Evolutionary conservation across 2,888 invertebrate species (phyloP).

Genomic region (Agonopterix subpropinquella): DNA sequence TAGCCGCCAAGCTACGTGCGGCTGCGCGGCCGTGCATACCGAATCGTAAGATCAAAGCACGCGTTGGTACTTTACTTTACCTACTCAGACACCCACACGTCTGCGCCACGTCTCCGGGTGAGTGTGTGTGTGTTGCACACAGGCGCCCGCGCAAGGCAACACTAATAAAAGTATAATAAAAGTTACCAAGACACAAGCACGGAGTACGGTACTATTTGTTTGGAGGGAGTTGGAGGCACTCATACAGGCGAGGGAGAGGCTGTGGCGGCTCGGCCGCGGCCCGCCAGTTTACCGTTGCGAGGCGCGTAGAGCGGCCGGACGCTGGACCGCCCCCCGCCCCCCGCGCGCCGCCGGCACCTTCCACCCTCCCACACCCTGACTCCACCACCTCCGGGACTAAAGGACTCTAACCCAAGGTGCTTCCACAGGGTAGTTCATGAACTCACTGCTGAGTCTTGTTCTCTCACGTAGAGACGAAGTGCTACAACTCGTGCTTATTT

Average conservation of each 20-base stretch:
- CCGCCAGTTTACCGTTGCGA: conserved; percentile 75
- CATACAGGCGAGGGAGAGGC: conserved; percentile 69
- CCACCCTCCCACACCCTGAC: conserved; percentile 21
- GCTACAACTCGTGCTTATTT: conserved; percentile 62
- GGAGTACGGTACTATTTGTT: conserved; percentile 73
- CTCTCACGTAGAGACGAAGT: conserved; percentile 56
- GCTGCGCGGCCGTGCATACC: conserved; percentile 71
- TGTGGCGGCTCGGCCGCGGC: conserved; percentile 59
- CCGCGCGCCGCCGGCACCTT: conserved; percentile 31
- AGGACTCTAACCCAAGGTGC: conserved; percentile 37
- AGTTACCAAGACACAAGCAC: conserved; percentile 69
- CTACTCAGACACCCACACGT: conserved; percentile 63
- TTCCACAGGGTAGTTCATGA: conserved; percentile 30
- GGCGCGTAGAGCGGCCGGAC: conserved; percentile 75
- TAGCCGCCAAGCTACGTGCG: conserved; percentile 63
- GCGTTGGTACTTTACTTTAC: conserved; percentile 70
- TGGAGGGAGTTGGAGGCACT: conserved; percentile 73
- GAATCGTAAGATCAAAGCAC: conserved; percentile 75
- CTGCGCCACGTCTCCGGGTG: conserved; percentile 28
- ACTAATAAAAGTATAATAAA: conserved; percentile 68
- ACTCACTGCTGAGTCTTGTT: conserved; percentile 30
- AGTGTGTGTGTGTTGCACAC: conserved; percentile 47
- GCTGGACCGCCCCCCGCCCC: conserved; percentile 23
- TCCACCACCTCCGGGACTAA: conserved; percentile 26
- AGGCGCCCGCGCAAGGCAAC: conserved; percentile 36